Percentiles rank a stretch among this genome's conserved stretches.
These are phyloP conservation scores for Clivina fossor DNA, from an alignment of 2,888 invertebrate genomes.

Conservation along the genomic window DNA sequence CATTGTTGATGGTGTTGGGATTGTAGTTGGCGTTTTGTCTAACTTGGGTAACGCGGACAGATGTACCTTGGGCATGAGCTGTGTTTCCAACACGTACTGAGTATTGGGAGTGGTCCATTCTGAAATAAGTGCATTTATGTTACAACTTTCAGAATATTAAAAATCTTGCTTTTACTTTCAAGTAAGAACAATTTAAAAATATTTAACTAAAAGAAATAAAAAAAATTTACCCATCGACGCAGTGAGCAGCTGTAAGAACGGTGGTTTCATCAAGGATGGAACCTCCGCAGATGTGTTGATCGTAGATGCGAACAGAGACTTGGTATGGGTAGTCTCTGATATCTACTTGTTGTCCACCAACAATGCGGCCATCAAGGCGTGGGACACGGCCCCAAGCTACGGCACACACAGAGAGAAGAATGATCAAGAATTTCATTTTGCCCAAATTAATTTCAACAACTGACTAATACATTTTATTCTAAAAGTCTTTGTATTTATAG, in stretches of 20 bases:
- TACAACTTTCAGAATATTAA: neutral
- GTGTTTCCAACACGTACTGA: conserved; percentile 9
- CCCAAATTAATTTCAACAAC: too few species aligned
- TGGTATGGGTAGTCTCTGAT: conserved; percentile 8
- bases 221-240: conserved; percentile 4
- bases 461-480: too few species aligned
- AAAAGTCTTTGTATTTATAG: too few species aligned
- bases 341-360: conserved; percentile 1
- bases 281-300: conserved; percentile 17
- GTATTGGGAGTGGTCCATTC: conserved; percentile 19
- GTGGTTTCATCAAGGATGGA: conserved; percentile 8
- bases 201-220: neutral
- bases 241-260: conserved; percentile 12
- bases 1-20: neutral
- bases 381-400: conserved; percentile 1
- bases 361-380: conserved; percentile 10
- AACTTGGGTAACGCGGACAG: neutral
- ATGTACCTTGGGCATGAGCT: neutral
- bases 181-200: too few species aligned
- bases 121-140: neutral
- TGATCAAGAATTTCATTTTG: conserved; percentile 7
- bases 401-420: neutral
- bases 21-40: conserved; percentile 3
- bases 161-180: neutral
- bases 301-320: conserved; percentile 14